Conservation (phyloP, 2,888 invertebrate species). For the Smittia aterrima region DNA sequence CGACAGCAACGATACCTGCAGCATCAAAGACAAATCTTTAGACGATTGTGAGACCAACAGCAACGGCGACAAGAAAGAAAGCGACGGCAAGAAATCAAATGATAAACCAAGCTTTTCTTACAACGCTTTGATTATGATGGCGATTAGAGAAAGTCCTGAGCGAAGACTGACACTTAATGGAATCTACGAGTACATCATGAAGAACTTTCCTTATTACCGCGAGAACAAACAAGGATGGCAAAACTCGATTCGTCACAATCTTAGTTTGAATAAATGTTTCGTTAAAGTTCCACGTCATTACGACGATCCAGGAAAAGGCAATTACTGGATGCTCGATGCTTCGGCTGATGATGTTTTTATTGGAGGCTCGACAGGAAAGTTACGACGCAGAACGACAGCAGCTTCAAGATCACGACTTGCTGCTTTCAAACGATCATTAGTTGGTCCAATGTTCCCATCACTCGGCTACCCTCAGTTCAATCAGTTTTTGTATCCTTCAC, state of each 20-base stretch:
- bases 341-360: slow-evolving; percentile 95
- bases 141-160: slow-evolving; percentile 87
- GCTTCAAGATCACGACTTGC: slow-evolving; percentile 85
- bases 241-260: slow-evolving; percentile 96
- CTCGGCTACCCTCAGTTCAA: slow-evolving; percentile 57
- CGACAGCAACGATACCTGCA: slow-evolving; percentile 45
- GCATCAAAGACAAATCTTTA: slow-evolving; percentile 48
- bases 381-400: slow-evolving; percentile 84
- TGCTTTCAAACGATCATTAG: slow-evolving; percentile 79
- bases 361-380: slow-evolving; percentile 93
- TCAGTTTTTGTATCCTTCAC: slow-evolving; percentile 62
- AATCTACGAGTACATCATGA: slow-evolving; percentile 97
- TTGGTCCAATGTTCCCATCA: slow-evolving; percentile 56
- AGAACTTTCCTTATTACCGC: slow-evolving; percentile 92
- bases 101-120: slow-evolving; percentile 96
- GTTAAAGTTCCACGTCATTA: slow-evolving; percentile 92
- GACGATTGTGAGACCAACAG: slow-evolving; percentile 47
- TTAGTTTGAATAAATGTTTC: slow-evolving; percentile 96
- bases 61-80: slow-evolving; percentile 45
- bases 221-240: too few species aligned
- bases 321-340: slow-evolving; percentile 98
- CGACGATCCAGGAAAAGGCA: slow-evolving; percentile 97
- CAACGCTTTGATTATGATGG: slow-evolving; percentile 99
- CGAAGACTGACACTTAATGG: slow-evolving; percentile 89
- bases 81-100: slow-evolving; percentile 57